Conservation (phyloP, 92 coral and sea anemone species). For the Meandrina meandrites region DNA sequence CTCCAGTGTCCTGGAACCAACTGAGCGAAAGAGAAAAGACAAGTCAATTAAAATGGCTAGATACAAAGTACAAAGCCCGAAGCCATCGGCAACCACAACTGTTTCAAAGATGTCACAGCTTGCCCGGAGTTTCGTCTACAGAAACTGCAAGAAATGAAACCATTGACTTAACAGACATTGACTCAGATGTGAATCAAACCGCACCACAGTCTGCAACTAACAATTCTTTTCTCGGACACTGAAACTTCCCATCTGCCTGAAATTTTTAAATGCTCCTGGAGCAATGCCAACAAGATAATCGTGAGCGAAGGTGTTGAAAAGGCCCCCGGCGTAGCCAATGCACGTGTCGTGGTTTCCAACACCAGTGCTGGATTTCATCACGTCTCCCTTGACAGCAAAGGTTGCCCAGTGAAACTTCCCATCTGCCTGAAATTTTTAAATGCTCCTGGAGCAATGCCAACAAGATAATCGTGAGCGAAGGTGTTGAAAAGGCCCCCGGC, state of each 20-base stretch:
- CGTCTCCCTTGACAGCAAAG: slow-evolving; percentile 27
- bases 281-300: slow-evolving; percentile 35
- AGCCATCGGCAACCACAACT: neutral
- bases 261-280: slow-evolving; percentile 46
- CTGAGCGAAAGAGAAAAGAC: neutral
- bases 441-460: slow-evolving; percentile 58
- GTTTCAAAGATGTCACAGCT: neutral
- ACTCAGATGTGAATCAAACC: neutral
- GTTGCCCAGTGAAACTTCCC: slow-evolving; percentile 34
- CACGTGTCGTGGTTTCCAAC: slow-evolving; percentile 30
- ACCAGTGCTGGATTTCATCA: slow-evolving; percentile 16
- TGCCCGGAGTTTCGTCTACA: neutral
- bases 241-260: slow-evolving; percentile 42
- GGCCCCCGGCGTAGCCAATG: slow-evolving; percentile 43
- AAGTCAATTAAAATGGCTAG: neutral
- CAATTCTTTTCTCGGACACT: slow-evolving; percentile 27
- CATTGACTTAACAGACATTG: neutral
- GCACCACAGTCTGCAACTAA: neutral
- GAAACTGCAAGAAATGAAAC: neutral
- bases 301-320: slow-evolving; percentile 36
- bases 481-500: slow-evolving; percentile 48
- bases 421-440: slow-evolving; percentile 41
- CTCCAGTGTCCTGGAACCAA: neutral
- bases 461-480: slow-evolving; percentile 14
- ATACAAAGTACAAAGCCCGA: neutral